Percentiles rank a stretch among this genome's conserved stretches.
These are phyloP conservation scores for Botia almorhae DNA, from an alignment of 2,797 vertebrate species.

Conservation along the genomic window DNA sequence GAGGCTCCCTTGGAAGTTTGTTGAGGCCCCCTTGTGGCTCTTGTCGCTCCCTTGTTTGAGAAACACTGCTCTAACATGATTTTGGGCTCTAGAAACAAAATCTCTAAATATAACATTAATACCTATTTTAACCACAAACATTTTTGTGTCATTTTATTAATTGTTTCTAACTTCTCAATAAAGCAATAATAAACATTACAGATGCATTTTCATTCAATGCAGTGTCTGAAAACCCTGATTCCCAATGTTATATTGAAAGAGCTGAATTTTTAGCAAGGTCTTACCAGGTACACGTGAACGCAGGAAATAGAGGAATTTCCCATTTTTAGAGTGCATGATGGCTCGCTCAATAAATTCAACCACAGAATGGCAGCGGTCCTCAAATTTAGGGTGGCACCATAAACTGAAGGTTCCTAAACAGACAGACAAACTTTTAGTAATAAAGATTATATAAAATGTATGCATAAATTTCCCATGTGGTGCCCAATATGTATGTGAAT, in stretches of 20 bases:
- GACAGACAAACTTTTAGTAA: neutral
- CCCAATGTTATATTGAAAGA: neutral
- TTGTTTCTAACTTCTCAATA: neutral
- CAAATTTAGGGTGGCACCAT: conserved; percentile 91
- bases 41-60: too few species aligned
- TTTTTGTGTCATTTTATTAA: neutral
- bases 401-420: conserved; percentile 85
- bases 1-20: too few species aligned
- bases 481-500: neutral
- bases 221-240: neutral
- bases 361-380: conserved; percentile 97
- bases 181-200: conserved; percentile 1
- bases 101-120: neutral
- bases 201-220: neutral
- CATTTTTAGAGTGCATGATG: conserved; percentile 98
- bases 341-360: conserved; percentile 97
- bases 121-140: neutral
- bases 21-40: too few species aligned
- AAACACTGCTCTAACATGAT: too few species aligned
- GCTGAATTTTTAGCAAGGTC: neutral
- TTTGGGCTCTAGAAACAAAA: neutral
- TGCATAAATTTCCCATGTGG: neutral
- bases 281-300: conserved; percentile 95
- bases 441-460: neutral
- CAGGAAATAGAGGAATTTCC: conserved; percentile 96